Evolutionary conservation across 2,888 invertebrate species (phyloP).

Genomic region (Yponomeuta evonymella): DNA sequence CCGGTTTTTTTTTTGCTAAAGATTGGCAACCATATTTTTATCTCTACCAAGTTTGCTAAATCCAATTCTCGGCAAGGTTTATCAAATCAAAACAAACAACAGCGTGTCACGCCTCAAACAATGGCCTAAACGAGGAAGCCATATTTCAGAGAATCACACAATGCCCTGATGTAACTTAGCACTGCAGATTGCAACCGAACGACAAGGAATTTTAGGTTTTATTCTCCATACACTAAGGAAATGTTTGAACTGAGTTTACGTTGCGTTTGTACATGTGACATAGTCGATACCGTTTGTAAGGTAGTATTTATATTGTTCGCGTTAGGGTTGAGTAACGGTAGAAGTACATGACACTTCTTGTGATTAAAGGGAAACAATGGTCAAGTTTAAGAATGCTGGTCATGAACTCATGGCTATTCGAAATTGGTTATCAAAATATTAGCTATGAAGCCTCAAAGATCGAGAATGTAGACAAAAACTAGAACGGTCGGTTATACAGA

Average conservation of each 20-base stretch:
- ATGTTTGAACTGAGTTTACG: not conserved
- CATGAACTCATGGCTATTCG: not conserved
- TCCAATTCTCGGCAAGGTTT: no score
- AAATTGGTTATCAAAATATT: not conserved
- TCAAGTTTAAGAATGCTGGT: not conserved
- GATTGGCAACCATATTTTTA: not conserved
- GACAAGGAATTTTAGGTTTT: not conserved
- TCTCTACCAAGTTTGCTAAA: not conserved
- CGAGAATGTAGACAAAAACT: no score
- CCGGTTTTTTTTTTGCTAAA: no score
- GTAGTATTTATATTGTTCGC: not conserved
- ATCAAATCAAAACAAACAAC: constrained; percentile 1
- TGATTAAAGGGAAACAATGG: not conserved
- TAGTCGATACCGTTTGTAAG: not conserved
- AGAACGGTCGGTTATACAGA: no score
- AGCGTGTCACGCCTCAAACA: constrained; percentile 3
- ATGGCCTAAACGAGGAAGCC: constrained; percentile 5
- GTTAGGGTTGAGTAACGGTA: not conserved
- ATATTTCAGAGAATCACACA: constrained; percentile 2
- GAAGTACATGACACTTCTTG: not conserved
- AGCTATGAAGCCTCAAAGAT: no score
- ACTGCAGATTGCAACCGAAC: not conserved
- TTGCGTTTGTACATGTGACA: not conserved
- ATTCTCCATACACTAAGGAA: not conserved
- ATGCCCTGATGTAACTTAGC: not conserved